A percentile compares a stretch with the other conserved stretches of the same genome.
phyloP scores from a whole-genome alignment of 2,113 vertebrate genomes.

The Rostratula benghalensis region DNA sequence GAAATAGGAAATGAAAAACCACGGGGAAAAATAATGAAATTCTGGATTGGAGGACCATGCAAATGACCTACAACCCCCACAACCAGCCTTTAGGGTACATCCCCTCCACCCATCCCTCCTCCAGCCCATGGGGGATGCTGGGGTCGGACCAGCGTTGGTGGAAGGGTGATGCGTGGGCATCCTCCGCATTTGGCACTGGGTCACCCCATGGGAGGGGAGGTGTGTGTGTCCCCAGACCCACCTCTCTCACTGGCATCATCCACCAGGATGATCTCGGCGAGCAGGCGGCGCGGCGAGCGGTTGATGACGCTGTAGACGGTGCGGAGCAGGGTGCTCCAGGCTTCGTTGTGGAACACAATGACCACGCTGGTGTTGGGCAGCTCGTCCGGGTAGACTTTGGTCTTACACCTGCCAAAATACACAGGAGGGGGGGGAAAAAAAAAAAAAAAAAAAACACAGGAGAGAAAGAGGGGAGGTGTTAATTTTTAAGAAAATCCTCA shows the following conservation, averaged over 20 bases:
- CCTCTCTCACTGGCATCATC: slow-evolving; percentile 98
- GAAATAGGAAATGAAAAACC: too few relatives aligned
- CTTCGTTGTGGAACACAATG: slow-evolving; percentile 99
- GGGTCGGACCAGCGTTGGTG: fast-evolving
- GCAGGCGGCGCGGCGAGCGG: slow-evolving; percentile 86
- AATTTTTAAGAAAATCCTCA: background rate
- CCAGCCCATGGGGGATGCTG: background rate
- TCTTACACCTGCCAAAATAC: slow-evolving; percentile 85
- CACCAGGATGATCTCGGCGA: slow-evolving; percentile 90
- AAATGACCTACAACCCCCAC: fast-evolving
- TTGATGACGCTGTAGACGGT: slow-evolving; percentile 91
- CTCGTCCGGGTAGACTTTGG: slow-evolving; percentile 87
- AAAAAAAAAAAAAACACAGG: too few relatives aligned
- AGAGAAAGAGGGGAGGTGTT: background rate
- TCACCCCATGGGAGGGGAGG: fast-evolving
- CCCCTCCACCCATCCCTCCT: background rate
- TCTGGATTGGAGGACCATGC: background rate
- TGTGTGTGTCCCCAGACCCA: background rate
- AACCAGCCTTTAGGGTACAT: background rate
- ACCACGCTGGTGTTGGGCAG: slow-evolving; percentile 96
- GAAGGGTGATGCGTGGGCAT: too few relatives aligned
- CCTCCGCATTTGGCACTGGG: fast-evolving
- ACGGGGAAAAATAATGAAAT: background rate
- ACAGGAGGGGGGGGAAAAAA: too few relatives aligned
- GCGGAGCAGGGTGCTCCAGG: slow-evolving; percentile 94